These are phyloP conservation scores for Metopia argyrocephala DNA, from an alignment of 2,888 invertebrate species.

Conservation along the genomic window DNA sequence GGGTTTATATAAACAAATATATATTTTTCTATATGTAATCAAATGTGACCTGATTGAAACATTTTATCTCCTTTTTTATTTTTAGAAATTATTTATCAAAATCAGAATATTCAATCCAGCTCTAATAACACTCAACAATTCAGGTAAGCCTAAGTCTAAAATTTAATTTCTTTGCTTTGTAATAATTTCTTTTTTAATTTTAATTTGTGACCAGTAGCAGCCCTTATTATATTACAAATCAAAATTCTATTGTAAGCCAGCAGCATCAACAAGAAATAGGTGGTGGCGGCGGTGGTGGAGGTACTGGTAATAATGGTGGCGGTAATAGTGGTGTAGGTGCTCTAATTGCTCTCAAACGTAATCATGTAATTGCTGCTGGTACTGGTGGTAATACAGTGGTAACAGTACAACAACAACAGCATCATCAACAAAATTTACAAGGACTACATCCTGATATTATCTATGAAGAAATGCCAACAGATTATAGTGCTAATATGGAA, in stretches of 20 bases:
- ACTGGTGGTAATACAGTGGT: conserved; percentile 64
- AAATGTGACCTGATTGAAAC: no score
- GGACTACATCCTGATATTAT: conserved; percentile 73
- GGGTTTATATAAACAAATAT: no score
- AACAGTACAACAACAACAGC: conserved; percentile 63
- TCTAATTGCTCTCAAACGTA: conserved; percentile 76
- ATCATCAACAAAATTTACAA: conserved; percentile 67
- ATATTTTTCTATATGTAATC: no score
- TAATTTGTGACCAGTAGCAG: conserved; percentile 70
- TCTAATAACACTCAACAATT: conserved; percentile 77
- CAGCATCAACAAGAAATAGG: conserved; percentile 60
- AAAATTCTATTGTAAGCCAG: conserved; percentile 69
- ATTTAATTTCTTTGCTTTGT: background rate
- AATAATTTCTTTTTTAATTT: background rate
- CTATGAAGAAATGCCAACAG: conserved; percentile 76
- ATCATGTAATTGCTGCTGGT: conserved; percentile 74
- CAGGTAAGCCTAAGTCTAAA: conserved; percentile 69
- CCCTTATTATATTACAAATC: conserved; percentile 76
- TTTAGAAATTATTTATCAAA: conserved; percentile 76
- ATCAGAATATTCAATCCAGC: conserved; percentile 73
- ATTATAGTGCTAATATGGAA: conserved; percentile 76
- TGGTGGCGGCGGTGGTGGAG: conserved; percentile 54
- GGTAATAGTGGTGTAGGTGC: conserved; percentile 71
- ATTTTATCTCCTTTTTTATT: conserved; percentile 21
- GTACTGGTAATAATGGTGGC: conserved; percentile 22